Conservation (phyloP, 2,797 vertebrate species). For the Notoglanidium macrostoma region DNA sequence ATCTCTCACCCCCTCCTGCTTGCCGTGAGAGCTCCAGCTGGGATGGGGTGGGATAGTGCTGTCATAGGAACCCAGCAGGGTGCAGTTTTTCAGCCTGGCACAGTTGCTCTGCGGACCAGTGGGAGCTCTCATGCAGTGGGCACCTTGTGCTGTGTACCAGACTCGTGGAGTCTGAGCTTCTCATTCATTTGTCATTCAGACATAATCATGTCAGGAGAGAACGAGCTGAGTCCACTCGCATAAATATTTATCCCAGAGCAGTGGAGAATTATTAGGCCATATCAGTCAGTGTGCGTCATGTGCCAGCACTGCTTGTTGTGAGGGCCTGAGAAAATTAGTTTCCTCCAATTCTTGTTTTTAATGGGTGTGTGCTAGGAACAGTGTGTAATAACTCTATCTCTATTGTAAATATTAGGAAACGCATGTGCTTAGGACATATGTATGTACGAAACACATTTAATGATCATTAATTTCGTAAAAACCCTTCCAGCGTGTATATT, state of each 20-base stretch:
- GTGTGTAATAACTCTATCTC: background rate
- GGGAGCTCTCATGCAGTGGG: constrained; percentile 38
- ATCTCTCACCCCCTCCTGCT: background rate
- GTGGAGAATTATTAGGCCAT: constrained; percentile 30
- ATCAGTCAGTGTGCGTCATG: constrained; percentile 21
- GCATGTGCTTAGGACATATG: background rate
- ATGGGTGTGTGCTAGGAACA: constrained; percentile 8
- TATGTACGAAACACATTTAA: background rate
- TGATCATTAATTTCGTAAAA: background rate
- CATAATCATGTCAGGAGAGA: constrained; percentile 56
- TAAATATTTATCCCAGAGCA: constrained; percentile 54
- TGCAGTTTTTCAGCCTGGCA: constrained; percentile 47
- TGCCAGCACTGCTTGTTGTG: background rate
- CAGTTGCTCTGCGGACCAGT: constrained; percentile 34
- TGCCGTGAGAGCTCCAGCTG: constrained; percentile 35
- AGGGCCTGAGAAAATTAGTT: constrained; percentile 28
- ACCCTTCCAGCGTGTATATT: background rate
- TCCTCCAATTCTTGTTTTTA: constrained; percentile 19
- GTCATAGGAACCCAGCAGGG: constrained; percentile 40
- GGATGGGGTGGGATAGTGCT: constrained; percentile 26
- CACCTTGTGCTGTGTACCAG: constrained; percentile 37
- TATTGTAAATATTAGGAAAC: constrained; percentile 6
- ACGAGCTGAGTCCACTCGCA: constrained; percentile 47
- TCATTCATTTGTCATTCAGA: constrained; percentile 59
- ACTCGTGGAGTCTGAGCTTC: constrained; percentile 41